Percentiles rank a stretch among this genome's conserved stretches.
These are phyloP conservation scores for Sternotherus odoratus DNA, from an alignment of 2,797 vertebrate species.

Conservation along the genomic window DNA sequence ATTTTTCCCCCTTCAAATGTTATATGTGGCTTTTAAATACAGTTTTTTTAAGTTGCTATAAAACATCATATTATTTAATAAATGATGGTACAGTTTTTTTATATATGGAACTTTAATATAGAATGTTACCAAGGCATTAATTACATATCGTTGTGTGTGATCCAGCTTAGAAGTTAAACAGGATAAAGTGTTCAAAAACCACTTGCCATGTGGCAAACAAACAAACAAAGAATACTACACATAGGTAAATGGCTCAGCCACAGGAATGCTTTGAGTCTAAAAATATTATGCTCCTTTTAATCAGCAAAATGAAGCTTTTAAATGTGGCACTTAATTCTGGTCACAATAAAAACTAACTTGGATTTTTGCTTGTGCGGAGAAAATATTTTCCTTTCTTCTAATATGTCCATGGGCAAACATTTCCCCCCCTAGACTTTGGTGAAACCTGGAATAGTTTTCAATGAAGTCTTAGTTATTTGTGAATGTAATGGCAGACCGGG, in stretches of 20 bases:
- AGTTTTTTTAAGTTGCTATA: conserved; percentile 14
- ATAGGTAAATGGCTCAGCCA: background rate
- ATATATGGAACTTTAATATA: background rate
- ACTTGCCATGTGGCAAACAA: background rate
- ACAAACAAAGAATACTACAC: background rate
- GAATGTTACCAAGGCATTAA: background rate
- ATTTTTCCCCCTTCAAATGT: background rate
- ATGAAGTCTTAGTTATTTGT: background rate
- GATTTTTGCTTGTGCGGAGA: background rate
- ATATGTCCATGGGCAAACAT: background rate
- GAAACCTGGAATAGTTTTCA: background rate
- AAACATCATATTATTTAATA: background rate
- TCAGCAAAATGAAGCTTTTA: background rate
- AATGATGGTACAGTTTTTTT: background rate
- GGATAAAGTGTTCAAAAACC: background rate
- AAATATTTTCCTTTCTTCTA: conserved; percentile 18
- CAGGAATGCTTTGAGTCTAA: background rate
- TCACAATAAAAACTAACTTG: background rate
- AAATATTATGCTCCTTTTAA: background rate
- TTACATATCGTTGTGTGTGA: background rate
- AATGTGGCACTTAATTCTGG: background rate
- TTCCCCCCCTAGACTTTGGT: background rate
- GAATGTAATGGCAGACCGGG: background rate
- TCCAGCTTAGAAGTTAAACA: background rate
- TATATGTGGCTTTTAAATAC: background rate